A percentile compares a stretch with the other conserved stretches of the same genome.
phyloP scores from a whole-genome alignment of 2,113 vertebrate species.

The Gracilinanus agilis region DNA sequence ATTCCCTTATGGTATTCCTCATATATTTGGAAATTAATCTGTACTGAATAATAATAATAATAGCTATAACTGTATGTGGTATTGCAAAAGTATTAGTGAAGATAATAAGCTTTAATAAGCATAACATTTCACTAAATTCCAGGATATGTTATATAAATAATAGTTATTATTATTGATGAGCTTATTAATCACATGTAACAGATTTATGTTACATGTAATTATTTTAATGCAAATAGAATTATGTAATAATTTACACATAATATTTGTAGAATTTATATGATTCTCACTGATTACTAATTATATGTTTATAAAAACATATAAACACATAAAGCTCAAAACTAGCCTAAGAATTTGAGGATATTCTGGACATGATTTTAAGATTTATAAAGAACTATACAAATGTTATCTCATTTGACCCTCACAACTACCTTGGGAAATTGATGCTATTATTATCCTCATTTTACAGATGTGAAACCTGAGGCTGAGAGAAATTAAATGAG shows the following conservation, averaged over 20 bases:
- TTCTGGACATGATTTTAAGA: neutral
- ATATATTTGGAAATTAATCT: neutral
- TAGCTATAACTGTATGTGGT: neutral
- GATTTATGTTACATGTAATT: neutral
- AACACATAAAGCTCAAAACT: neutral
- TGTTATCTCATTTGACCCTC: neutral
- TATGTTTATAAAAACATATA: neutral
- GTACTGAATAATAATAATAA: neutral
- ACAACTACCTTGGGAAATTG: neutral
- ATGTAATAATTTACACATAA: neutral
- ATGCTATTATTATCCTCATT: neutral
- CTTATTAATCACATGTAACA: neutral
- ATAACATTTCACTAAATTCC: neutral
- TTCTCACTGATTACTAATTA: neutral
- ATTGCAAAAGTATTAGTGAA: neutral
- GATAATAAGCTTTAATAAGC: neutral
- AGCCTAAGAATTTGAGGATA: neutral
- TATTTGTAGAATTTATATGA: neutral
- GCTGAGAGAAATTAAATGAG: neutral
- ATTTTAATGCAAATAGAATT: neutral
- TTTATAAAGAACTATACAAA: neutral
- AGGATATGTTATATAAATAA: neutral
- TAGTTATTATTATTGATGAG: neutral
- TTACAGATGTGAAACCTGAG: neutral
- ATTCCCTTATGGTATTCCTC: neutral